Conservation (phyloP, 2,888 invertebrate species). For the Stomorhina lunata region DNA sequence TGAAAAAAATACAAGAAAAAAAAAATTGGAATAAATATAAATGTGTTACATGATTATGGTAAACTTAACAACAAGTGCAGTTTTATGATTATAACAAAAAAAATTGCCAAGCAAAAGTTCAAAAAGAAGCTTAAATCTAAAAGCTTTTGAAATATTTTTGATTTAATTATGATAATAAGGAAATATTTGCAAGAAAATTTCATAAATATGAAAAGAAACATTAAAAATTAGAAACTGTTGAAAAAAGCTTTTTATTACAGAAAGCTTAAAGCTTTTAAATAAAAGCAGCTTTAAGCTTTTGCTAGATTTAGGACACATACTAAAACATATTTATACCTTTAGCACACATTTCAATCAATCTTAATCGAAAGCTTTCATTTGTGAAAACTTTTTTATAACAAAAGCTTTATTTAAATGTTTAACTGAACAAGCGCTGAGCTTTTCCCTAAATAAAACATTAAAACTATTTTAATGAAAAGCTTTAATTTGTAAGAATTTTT, state of each 20-base stretch:
- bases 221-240: too few species aligned
- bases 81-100: conserved; percentile 47
- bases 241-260: background rate
- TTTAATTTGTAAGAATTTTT: too few species aligned
- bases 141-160: conserved; percentile 14
- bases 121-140: background rate
- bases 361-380: too few species aligned
- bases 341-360: too few species aligned
- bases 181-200: background rate
- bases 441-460: too few species aligned
- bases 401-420: too few species aligned
- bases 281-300: background rate
- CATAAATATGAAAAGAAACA: background rate
- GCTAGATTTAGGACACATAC: too few species aligned
- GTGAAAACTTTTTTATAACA: too few species aligned
- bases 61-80: conserved; percentile 70
- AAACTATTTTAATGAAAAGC: too few species aligned
- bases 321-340: too few species aligned
- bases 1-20: conserved; percentile 40
- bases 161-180: background rate
- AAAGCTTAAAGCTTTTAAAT: background rate
- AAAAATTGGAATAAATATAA: conserved; percentile 73
- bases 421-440: too few species aligned
- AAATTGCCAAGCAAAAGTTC: background rate
- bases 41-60: conserved; percentile 78